These are phyloP conservation scores for Tyrannus savana DNA, from an alignment of 2,113 vertebrate genomes.

Conservation along the genomic window DNA sequence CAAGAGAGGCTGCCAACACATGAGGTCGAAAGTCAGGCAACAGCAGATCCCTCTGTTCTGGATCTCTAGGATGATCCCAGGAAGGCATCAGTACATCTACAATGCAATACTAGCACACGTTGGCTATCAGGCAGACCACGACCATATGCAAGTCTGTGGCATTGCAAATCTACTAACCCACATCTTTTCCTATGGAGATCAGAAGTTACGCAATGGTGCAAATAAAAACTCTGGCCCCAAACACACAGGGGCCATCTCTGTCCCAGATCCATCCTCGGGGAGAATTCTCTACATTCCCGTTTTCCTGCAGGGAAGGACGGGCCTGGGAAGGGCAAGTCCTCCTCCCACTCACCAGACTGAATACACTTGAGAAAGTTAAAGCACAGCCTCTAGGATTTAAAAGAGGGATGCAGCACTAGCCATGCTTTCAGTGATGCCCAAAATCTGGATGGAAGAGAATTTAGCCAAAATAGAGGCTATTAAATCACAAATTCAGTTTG, in stretches of 20 bases:
- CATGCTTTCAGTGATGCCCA: neutral
- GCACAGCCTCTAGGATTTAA: neutral
- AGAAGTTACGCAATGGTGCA: constrained; percentile 27
- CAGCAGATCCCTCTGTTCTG: constrained; percentile 2
- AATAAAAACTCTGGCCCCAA: constrained; percentile 56
- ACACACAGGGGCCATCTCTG: neutral
- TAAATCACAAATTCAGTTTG: neutral
- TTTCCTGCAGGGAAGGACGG: neutral
- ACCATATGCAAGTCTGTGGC: neutral
- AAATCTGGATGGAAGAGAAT: neutral
- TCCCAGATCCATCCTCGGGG: neutral
- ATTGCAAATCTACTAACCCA: neutral
- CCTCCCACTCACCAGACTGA: neutral
- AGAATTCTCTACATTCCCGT: constrained; percentile 3
- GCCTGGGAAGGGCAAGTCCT: neutral
- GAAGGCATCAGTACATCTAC: neutral
- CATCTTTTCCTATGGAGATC: neutral
- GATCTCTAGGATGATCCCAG: neutral
- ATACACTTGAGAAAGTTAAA: neutral
- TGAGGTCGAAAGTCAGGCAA: neutral
- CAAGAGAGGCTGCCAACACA: neutral
- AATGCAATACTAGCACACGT: neutral
- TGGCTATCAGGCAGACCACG: neutral
- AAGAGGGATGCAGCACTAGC: neutral
- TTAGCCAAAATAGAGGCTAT: neutral